A percentile compares a stretch with the other conserved stretches of the same genome.
These are phyloP conservation scores for Parnassius glacialis DNA, from an alignment of 2,888 invertebrate species.

Conservation along the genomic window DNA sequence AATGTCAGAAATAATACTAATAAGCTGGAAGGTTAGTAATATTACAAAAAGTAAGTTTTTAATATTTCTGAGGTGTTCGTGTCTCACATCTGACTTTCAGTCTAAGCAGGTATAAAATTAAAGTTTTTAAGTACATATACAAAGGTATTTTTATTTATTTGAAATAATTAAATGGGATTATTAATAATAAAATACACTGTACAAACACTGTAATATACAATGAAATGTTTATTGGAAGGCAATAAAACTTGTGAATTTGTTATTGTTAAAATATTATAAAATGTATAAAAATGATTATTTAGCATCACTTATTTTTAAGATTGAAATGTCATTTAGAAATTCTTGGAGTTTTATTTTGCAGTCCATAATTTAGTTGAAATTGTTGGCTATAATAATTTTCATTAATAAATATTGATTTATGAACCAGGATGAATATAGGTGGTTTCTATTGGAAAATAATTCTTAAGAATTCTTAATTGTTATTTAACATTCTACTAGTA, in stretches of 20 bases:
- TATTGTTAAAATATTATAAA: constrained; percentile 61
- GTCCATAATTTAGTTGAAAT: constrained; percentile 36
- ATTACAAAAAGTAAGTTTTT: too few relatives aligned
- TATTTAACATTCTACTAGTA: too few relatives aligned
- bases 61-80: too few relatives aligned
- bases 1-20: too few relatives aligned
- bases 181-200: constrained; percentile 45
- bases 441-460: background rate
- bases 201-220: constrained; percentile 44
- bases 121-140: too few relatives aligned
- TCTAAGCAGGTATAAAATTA: too few relatives aligned
- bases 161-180: constrained; percentile 31
- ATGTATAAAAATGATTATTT: constrained; percentile 46
- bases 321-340: constrained; percentile 55
- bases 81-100: too few relatives aligned
- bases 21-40: too few relatives aligned
- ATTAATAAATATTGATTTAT: constrained; percentile 26
- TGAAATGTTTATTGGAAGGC: constrained; percentile 49
- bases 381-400: constrained; percentile 34
- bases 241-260: constrained; percentile 54
- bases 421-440: background rate
- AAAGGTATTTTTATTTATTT: constrained; percentile 7
- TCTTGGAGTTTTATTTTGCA: constrained; percentile 57
- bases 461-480: background rate
- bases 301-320: constrained; percentile 49